Base-by-base conservation (phyloP, 2,888 invertebrate species). In the Philereme vetulata region DNA sequence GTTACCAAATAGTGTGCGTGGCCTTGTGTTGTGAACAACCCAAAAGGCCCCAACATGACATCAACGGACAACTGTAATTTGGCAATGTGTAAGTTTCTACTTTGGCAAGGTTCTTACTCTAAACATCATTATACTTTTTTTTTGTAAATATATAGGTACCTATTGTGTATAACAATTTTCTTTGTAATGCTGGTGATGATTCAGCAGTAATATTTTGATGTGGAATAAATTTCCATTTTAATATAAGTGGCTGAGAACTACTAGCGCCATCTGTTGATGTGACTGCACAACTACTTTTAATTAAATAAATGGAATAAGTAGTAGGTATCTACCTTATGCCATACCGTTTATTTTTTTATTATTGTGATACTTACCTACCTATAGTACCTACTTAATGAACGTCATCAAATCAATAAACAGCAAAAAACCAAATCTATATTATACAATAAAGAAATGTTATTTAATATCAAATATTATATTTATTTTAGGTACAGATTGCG, bases 221-320 rank as follows among this genome's bases (percentile, higher is more conserved):
- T 51, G 43, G 36, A 38, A 34, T 56, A 9, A 58, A 47, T 42
- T 49, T 54, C 54, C 47, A 57, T 62, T 35, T 21, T 53, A 50
- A 38, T 63, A 62, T 53, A 44, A 53, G 49, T 43, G 32, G 42
- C 10, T 38, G 7, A 45, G 33, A 50, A 58, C 72, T 64, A 55
- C 63, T 72, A 74, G 67, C 75, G 78, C 80, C 80, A 78, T 78
- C 80, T 80, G 48, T 74, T 70, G 65, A 49, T 11, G 38, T 8
- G 38, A 38, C 7, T 6, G 5, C 6, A 8, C 38, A 38, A 38
- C 38, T 38, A 8, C 8, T 4, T 38, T 38, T 38, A 38, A 7
- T n/a, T n/a, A n/a, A n/a, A n/a, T n/a, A n/a, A n/a, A n/a, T n/a
- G n/a, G n/a, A n/a, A n/a, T n/a, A n/a, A n/a, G n/a, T n/a, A n/a